These are phyloP conservation scores for Lutjanus campechanus DNA, from an alignment of 2,797 vertebrate genomes.

Conservation along the genomic window DNA sequence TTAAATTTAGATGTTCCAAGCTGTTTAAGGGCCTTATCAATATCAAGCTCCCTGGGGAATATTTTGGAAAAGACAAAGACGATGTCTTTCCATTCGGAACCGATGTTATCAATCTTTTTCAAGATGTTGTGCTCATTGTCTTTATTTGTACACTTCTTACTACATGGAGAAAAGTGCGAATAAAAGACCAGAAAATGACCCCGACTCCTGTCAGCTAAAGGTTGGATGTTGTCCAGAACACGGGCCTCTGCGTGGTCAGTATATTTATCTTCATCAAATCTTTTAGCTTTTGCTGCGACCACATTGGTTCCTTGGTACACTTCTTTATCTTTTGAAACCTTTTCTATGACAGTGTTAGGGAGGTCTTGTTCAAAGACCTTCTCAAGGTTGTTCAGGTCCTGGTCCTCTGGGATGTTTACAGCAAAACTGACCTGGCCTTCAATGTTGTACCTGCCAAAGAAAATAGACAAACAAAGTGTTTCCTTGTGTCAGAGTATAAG, in stretches of 20 bases:
- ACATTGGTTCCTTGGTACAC: background rate
- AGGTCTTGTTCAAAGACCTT: background rate
- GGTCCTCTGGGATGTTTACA: background rate
- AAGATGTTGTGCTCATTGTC: background rate
- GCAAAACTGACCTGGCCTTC: background rate
- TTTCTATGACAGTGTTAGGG: background rate
- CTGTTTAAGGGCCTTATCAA: background rate
- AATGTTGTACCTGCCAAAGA: background rate
- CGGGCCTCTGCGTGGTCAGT: background rate
- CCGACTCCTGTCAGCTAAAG: background rate
- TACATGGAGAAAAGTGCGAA: background rate
- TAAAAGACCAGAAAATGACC: background rate
- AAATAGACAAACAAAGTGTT: background rate
- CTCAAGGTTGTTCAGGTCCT: background rate
- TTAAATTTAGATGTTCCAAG: background rate
- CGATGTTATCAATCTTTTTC: background rate
- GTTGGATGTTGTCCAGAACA: background rate
- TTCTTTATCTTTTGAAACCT: too few species aligned
- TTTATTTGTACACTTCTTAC: background rate
- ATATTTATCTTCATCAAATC: fast-evolving
- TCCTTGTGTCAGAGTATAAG: background rate
- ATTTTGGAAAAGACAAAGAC: slow-evolving; percentile 4
- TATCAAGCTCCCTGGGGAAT: too few species aligned
- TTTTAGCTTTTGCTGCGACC: background rate
- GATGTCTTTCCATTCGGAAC: background rate